Evolutionary conservation across 2,113 vertebrate genomes (phyloP).

Genomic region (Leptocoma aspasia): DNA sequence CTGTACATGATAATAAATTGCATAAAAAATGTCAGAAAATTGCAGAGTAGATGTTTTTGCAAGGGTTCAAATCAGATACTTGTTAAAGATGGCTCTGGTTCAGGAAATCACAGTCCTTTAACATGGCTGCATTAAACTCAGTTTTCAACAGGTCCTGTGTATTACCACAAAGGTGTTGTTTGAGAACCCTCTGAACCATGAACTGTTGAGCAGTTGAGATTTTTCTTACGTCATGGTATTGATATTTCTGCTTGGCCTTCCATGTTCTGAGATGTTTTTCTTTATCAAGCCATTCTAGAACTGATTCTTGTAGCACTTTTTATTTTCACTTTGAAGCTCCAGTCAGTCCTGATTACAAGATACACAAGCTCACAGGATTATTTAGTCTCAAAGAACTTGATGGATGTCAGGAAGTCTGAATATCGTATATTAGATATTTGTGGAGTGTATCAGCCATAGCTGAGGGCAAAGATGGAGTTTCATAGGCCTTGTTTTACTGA

Average conservation of each 20-base stretch:
- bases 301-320: not conserved
- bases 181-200: not conserved
- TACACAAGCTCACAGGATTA: not conserved
- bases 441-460: not conserved
- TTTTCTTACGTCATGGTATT: not conserved
- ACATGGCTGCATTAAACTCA: not conserved
- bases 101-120: not conserved
- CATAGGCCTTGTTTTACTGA: not conserved
- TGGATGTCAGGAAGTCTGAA: not conserved
- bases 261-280: not conserved
- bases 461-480: not conserved
- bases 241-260: not conserved
- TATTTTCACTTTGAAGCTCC: not conserved
- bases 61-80: not conserved
- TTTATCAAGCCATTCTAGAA: not conserved
- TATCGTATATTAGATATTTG: not conserved
- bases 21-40: not conserved
- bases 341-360: not conserved
- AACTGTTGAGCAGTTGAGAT: not conserved
- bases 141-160: not conserved
- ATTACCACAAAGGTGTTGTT: not conserved
- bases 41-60: not conserved
- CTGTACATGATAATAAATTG: not conserved
- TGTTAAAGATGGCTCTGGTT: not conserved
- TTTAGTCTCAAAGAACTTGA: not conserved